Conservation (phyloP, 2,113 vertebrate species). For the Fregata magnificens region DNA sequence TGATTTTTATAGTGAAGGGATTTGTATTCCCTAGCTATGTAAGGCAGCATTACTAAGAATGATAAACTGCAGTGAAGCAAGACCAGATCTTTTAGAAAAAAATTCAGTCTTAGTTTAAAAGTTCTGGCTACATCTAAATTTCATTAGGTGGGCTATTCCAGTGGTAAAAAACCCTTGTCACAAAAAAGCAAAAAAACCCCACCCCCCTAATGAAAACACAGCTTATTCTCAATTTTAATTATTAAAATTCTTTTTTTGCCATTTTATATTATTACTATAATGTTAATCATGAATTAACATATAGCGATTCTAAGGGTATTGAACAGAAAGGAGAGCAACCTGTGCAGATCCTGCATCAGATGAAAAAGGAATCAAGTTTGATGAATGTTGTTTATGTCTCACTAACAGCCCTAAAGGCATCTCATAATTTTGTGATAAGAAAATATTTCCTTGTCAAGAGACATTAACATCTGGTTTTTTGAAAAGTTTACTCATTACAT, state of each 20-base stretch:
- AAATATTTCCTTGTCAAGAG: constrained; percentile 43
- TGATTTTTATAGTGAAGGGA: not conserved
- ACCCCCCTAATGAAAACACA: accelerated
- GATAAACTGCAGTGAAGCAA: not conserved
- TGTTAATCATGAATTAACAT: not conserved
- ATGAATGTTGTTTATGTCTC: constrained; percentile 38
- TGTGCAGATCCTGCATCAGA: not conserved
- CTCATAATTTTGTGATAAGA: constrained; percentile 18
- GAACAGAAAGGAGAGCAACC: not conserved
- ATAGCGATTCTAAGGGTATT: not conserved
- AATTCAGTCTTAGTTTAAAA: not conserved
- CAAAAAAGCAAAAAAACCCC: not conserved
- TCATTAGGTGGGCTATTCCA: not conserved
- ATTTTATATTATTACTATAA: not conserved
- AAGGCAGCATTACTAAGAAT: not conserved
- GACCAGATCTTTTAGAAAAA: not conserved
- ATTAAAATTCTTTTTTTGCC: accelerated
- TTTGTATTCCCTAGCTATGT: not conserved
- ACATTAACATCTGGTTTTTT: not conserved
- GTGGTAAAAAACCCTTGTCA: not conserved
- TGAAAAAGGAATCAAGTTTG: not conserved
- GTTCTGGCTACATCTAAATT: not conserved
- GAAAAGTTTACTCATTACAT: constrained; percentile 13
- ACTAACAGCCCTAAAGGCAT: constrained; percentile 16
- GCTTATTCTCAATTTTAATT: not conserved